Evolutionary conservation across 2,888 invertebrate species (phyloP), one percentile per base, ranked within the genome.

Genomic region (Tineola bisselliella): DNA sequence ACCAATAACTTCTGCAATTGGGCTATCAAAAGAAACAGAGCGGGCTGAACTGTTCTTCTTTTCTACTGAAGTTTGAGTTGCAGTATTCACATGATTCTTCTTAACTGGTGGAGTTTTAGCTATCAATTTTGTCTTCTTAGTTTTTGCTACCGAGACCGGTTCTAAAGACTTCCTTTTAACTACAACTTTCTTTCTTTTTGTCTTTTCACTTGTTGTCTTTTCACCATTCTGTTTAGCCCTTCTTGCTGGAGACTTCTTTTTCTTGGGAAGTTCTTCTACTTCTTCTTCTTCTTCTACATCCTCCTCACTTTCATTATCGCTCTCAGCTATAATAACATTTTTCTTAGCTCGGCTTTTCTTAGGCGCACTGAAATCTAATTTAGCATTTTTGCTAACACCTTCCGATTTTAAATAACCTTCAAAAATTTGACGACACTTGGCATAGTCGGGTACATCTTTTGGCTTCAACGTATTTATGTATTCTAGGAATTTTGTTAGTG

Each of bases 401-500:
- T 90, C 76, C 17, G 84, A 79, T 70, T 92, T 91, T 0, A 96
- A 77, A 12, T 91, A 94, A 52, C 79, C 79, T 19, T 83, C 77
- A 64, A 96, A 91, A 13, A 93, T 79, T 63, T 90, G 88, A 13
- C 90, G 88, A 64, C 93, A 91, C 73, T 92, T 91, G 0, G 89
- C 81, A 72, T 95, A 96, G 73, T 95, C 90, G 0, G 95, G 94
- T 12, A 77, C 78, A 15, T 92, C 90, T 68, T 93, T 90, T 66
- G 92, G 93, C 64, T 91, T 87, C 68, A 96, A 66, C 44, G 88
- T 87, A 58, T 89, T 84, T 3, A 94, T 88, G 70, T 93, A 91
- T 63, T 90, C 89, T 67, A 95, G 88, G 70, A 89, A 94, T 60
- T 91, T 88, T 11, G 82, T 76, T 0, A 94, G 74, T 15, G 90